Evolutionary conservation across 2,888 invertebrate species (phyloP).

Genomic region (Eristalinus aeneus): DNA sequence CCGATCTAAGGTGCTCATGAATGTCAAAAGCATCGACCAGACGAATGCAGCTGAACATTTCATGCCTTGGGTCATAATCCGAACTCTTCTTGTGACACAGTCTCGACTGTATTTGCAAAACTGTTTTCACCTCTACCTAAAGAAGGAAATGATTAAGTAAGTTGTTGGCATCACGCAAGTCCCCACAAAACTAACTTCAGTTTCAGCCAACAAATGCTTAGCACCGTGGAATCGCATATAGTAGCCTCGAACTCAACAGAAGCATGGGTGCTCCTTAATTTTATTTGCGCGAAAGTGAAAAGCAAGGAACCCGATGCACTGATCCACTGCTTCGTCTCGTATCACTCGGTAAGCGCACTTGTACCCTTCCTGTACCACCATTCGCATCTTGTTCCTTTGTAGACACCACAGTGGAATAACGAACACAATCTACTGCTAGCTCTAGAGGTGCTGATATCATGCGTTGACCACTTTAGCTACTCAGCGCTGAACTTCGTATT

Average conservation of each 20-base stretch:
- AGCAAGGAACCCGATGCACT: slow-evolving; percentile 77
- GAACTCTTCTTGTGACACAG: slow-evolving; percentile 76
- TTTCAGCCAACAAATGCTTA: slow-evolving; percentile 75
- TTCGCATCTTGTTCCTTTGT: not conserved
- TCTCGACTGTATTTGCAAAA: slow-evolving; percentile 77
- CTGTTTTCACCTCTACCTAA: slow-evolving; percentile 74
- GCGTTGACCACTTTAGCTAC: slow-evolving; percentile 77
- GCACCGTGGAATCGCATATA: slow-evolving; percentile 78
- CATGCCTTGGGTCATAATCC: slow-evolving; percentile 79
- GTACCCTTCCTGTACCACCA: not conserved
- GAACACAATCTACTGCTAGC: slow-evolving; percentile 78
- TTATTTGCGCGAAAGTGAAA: slow-evolving; percentile 77
- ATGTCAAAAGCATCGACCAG: slow-evolving; percentile 77
- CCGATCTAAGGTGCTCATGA: slow-evolving; percentile 76
- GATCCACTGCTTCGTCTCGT: slow-evolving; percentile 75
- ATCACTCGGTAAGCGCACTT: slow-evolving; percentile 74
- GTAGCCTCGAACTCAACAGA: slow-evolving; percentile 78
- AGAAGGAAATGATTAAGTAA: slow-evolving; percentile 69
- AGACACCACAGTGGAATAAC: slow-evolving; percentile 75
- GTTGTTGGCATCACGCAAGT: not conserved
- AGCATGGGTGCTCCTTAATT: slow-evolving; percentile 79
- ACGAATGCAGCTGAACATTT: slow-evolving; percentile 78
- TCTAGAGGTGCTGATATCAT: slow-evolving; percentile 77
- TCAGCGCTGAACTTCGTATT: slow-evolving; percentile 78
- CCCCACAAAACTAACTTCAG: not conserved